Percentiles rank a stretch among this genome's conserved stretches.
Evolutionary conservation across 2,797 vertebrate species (phyloP).

Genomic region (Scolopax rusticola): DNA sequence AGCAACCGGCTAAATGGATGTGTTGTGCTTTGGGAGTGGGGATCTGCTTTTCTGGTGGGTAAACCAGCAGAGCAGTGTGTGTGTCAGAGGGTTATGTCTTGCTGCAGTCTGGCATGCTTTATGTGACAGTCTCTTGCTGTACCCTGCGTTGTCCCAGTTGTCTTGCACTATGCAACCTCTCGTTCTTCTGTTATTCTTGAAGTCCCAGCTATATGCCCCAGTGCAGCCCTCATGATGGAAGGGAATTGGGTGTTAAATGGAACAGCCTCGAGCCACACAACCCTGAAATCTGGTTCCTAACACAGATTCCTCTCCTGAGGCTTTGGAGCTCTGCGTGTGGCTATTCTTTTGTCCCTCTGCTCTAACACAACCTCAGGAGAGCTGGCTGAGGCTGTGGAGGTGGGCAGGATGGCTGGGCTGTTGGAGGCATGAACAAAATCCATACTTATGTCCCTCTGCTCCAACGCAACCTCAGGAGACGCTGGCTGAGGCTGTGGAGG

Average conservation of each 20-base stretch:
- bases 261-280: neutral
- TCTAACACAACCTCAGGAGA: neutral
- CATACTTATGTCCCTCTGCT: neutral
- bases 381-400: neutral
- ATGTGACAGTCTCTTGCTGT: neutral
- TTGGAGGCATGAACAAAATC: neutral
- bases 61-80: neutral
- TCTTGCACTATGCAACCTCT: neutral
- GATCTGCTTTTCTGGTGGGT: neutral
- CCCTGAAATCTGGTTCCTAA: neutral
- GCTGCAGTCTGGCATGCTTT: neutral
- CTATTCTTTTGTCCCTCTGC: fast-evolving
- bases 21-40: neutral
- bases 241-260: neutral
- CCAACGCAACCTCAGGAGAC: neutral
- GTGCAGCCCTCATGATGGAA: neutral
- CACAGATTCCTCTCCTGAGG: neutral
- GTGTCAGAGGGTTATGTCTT: neutral
- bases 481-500: neutral
- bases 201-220: neutral
- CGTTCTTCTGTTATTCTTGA: neutral
- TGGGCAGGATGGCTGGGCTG: neutral
- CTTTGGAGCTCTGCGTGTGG: neutral
- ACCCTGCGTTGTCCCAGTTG: neutral
- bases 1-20: fast-evolving